Percentiles rank a stretch among this genome's conserved stretches.
Evolutionary conservation across 2,888 invertebrate species (phyloP).

Genomic region (Dynastes hyllus): DNA sequence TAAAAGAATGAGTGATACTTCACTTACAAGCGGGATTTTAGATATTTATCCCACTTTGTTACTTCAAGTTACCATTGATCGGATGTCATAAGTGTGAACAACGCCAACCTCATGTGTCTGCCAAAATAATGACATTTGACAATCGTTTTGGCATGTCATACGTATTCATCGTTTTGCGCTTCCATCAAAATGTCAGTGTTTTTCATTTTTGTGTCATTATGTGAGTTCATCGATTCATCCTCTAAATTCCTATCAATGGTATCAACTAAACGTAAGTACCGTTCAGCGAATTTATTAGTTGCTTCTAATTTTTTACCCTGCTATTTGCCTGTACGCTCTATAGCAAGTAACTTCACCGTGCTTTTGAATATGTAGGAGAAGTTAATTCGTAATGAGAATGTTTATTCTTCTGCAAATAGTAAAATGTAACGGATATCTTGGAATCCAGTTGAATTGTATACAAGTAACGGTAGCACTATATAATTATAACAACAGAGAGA

Average conservation of each 20-base stretch:
- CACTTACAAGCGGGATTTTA: too few relatives aligned
- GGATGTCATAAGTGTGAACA: neutral
- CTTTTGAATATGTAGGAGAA: too few relatives aligned
- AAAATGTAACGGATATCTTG: neutral
- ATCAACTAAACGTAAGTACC: slow-evolving; percentile 46
- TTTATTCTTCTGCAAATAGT: neutral
- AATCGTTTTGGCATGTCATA: neutral
- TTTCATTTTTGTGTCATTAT: slow-evolving; percentile 49
- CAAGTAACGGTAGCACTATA: neutral
- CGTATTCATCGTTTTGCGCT: slow-evolving; percentile 16
- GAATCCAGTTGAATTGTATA: neutral
- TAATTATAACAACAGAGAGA: neutral
- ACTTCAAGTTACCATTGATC: too few relatives aligned
- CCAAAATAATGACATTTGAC: too few relatives aligned
- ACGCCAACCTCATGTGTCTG: too few relatives aligned
- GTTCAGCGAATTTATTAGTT: neutral
- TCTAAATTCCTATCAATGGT: slow-evolving; percentile 46
- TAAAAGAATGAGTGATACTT: too few relatives aligned
- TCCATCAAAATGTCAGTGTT: slow-evolving; percentile 48
- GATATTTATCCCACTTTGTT: too few relatives aligned
- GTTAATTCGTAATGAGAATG: too few relatives aligned
- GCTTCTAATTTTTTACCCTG: neutral
- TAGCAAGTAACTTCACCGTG: too few relatives aligned
- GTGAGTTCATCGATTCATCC: slow-evolving; percentile 35
- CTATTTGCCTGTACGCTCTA: too few relatives aligned